Evolutionary conservation across 2,113 vertebrate species (phyloP).

Genomic region (Columba janthina): DNA sequence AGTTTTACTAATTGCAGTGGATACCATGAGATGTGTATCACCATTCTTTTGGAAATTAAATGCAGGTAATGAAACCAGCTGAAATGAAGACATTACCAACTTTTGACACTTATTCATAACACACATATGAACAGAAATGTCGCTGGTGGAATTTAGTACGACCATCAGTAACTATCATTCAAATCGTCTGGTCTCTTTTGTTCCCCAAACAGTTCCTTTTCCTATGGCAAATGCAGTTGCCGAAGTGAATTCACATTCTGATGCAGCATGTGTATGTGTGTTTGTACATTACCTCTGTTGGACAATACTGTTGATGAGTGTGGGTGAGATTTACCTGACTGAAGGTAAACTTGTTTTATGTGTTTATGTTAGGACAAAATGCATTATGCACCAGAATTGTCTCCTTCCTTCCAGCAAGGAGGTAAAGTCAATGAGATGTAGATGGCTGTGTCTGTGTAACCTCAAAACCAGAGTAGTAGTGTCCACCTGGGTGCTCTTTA

Average conservation of each 20-base stretch:
- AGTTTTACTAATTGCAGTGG: constrained; percentile 15
- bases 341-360: not conserved
- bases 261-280: accelerated
- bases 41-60: not conserved
- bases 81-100: constrained; percentile 28
- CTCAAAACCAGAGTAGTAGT: not conserved
- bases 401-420: not conserved
- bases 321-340: not conserved
- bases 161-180: not conserved
- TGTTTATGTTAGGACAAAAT: not conserved
- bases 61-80: not conserved
- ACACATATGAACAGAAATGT: not conserved
- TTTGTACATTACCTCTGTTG: not conserved
- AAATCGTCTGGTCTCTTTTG: not conserved
- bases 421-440: not conserved
- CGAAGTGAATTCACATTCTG: not conserved
- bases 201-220: not conserved
- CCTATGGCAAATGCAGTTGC: not conserved
- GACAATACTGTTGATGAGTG: not conserved
- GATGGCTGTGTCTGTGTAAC: not conserved
- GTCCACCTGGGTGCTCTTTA: not conserved
- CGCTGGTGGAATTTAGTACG: not conserved
- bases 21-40: constrained; percentile 29
- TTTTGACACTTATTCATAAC: not conserved
- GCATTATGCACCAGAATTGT: not conserved